phyloP scores from a whole-genome alignment of 1,140 invertebrate genomes.

The Bombus haemorrhoidalis region DNA sequence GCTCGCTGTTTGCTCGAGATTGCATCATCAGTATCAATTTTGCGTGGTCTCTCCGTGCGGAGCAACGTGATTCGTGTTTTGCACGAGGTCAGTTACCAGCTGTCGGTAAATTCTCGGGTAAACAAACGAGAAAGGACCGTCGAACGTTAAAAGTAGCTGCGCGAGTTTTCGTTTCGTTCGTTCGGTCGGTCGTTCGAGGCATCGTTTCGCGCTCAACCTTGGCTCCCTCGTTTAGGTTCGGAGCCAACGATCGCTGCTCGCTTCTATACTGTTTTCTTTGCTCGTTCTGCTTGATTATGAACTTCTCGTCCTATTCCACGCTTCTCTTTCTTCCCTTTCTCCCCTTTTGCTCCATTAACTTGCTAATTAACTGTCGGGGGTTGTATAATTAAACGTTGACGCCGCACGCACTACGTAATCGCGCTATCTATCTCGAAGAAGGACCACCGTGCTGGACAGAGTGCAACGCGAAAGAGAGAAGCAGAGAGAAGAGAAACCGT shows the following conservation, averaged over 20 bases:
- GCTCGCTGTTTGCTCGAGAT: neutral
- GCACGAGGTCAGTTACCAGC: constrained; percentile 57
- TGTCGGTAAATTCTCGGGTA: constrained; percentile 58
- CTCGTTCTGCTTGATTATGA: constrained; percentile 67
- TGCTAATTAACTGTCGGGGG: constrained; percentile 64
- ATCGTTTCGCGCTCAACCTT: constrained; percentile 17
- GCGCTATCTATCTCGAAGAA: neutral
- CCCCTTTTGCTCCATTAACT: constrained; percentile 66
- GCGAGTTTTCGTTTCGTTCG: constrained; percentile 44
- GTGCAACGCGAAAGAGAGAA: neutral
- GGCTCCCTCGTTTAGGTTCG: neutral
- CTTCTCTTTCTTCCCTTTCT: constrained; percentile 31
- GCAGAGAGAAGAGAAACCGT: too few species aligned
- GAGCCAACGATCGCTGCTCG: constrained; percentile 6
- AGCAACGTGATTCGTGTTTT: neutral
- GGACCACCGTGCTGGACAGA: neutral
- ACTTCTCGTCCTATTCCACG: constrained; percentile 61
- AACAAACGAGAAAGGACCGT: constrained; percentile 47
- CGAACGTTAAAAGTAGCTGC: constrained; percentile 56
- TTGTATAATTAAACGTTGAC: constrained; percentile 65
- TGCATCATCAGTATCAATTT: constrained; percentile 14
- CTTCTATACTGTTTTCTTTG: constrained; percentile 12
- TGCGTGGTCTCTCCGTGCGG: neutral
- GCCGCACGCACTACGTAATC: constrained; percentile 39
- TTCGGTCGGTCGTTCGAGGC: constrained; percentile 32